These are phyloP conservation scores for Vultur gryphus DNA, from an alignment of 2,797 vertebrate species.

Conservation along the genomic window DNA sequence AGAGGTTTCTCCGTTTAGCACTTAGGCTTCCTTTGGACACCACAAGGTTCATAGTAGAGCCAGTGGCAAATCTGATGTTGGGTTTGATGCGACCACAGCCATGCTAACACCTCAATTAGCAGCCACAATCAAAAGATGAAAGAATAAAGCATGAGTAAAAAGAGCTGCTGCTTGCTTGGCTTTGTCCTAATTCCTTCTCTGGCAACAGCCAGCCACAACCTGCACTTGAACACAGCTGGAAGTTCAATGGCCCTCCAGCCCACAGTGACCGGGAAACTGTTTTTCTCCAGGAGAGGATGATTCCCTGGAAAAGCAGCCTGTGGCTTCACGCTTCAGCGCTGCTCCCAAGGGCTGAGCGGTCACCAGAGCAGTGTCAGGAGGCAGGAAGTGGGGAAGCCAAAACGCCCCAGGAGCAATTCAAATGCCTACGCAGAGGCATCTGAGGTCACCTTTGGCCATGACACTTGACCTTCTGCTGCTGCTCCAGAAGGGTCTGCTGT, in stretches of 20 bases:
- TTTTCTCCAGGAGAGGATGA: neutral
- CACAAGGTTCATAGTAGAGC: neutral
- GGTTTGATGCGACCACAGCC: neutral
- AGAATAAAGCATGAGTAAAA: neutral
- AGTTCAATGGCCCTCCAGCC: neutral
- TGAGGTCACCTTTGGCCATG: neutral
- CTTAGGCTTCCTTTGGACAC: neutral
- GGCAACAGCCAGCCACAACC: neutral
- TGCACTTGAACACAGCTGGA: neutral
- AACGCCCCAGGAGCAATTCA: neutral
- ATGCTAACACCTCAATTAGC: neutral
- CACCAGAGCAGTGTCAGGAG: accelerated
- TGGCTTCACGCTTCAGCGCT: neutral
- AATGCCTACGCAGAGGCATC: neutral
- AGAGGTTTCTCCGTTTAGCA: neutral
- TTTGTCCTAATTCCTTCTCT: neutral
- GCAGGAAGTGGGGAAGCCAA: slow-evolving; percentile 19
- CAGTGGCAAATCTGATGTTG: neutral
- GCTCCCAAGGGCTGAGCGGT: neutral
- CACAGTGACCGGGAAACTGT: neutral
- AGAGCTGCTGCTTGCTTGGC: neutral
- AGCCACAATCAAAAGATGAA: neutral
- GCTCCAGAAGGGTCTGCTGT: neutral
- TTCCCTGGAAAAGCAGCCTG: neutral
- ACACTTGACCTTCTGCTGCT: neutral